Evolutionary conservation across 2,797 vertebrate genomes (phyloP).

Genomic region (Simalia tracyae): DNA sequence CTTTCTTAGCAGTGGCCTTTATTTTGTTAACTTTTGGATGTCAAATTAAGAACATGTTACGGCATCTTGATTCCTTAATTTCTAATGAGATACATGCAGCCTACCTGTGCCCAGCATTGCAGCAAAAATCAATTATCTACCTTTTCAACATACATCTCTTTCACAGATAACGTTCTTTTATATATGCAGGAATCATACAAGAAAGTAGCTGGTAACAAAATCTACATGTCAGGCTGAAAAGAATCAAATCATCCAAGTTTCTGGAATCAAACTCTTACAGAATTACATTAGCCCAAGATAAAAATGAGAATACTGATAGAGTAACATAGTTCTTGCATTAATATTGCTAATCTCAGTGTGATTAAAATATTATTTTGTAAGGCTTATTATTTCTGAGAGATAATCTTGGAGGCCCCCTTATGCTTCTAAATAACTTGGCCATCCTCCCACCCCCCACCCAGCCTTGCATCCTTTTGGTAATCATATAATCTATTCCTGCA

Average conservation of each 20-base stretch:
- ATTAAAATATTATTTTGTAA: not conserved
- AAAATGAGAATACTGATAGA: not conserved
- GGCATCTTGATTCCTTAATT: not conserved
- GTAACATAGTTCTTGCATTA: not conserved
- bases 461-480: not conserved
- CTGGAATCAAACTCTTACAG: not conserved
- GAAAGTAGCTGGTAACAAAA: not conserved
- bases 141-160: not conserved
- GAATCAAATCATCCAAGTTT: not conserved
- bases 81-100: not conserved
- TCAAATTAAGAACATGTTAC: not conserved
- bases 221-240: not conserved
- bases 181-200: not conserved
- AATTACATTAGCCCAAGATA: not conserved
- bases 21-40: not conserved
- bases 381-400: not conserved
- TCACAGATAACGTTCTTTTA: not conserved
- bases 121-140: not conserved
- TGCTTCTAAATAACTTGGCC: not conserved
- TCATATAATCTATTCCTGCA: not conserved
- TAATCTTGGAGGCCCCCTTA: not conserved
- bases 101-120: not conserved
- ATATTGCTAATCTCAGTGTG: not conserved
- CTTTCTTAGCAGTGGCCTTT: not conserved
- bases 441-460: not conserved